Evolutionary conservation across 1,140 invertebrate species (phyloP).

Genomic region (Nilaparvata lugens): DNA sequence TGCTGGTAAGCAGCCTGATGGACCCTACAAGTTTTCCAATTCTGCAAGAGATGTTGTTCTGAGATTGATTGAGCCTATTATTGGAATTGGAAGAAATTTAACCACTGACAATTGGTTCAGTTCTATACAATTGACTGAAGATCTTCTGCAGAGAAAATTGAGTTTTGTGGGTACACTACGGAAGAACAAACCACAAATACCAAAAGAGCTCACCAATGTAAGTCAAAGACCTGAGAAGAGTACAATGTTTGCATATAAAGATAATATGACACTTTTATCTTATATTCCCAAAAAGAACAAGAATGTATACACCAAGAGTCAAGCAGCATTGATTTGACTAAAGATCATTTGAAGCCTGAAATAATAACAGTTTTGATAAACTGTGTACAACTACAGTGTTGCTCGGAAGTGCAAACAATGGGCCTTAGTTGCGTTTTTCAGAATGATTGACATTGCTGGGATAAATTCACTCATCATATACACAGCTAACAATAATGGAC

Average conservation of each 20-base stretch:
- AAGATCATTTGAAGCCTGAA: background rate
- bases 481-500: too few relatives aligned
- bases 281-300: background rate
- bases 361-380: background rate
- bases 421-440: too few relatives aligned
- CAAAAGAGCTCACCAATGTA: background rate
- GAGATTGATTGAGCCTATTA: too few relatives aligned
- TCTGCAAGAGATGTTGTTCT: background rate
- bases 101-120: background rate
- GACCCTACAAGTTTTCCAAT: background rate
- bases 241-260: background rate
- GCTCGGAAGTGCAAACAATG: too few relatives aligned
- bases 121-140: background rate
- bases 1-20: background rate
- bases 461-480: too few relatives aligned
- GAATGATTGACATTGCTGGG: too few relatives aligned
- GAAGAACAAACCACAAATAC: background rate
- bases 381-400: background rate
- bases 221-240: background rate
- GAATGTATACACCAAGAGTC: background rate
- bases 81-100: background rate
- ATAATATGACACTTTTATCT: background rate
- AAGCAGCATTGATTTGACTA: background rate
- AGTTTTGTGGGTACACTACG: background rate
- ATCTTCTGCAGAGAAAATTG: background rate